Evolutionary conservation across 2,113 vertebrate species (phyloP).

Genomic region (Vireo altiloquus): DNA sequence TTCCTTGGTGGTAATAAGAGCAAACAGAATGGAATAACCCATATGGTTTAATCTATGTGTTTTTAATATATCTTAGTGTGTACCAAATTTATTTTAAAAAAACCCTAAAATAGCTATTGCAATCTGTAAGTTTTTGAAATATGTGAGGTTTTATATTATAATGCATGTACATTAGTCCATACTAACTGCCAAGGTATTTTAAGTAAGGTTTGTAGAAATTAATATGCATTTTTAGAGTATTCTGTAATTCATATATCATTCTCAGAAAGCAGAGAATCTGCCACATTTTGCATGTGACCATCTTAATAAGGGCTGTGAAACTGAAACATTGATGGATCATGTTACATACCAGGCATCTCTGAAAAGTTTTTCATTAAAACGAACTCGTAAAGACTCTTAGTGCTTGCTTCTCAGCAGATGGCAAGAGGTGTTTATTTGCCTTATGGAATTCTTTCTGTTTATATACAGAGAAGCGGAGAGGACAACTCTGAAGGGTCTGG

Average conservation of each 20-base stretch:
- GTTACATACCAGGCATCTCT: neutral
- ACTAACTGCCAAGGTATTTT: neutral
- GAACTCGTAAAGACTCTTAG: slow-evolving; percentile 20
- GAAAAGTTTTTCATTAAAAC: slow-evolving; percentile 55
- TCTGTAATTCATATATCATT: neutral
- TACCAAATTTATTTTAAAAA: slow-evolving; percentile 47
- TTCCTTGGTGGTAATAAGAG: neutral
- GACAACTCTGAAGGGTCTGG: neutral
- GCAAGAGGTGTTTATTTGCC: slow-evolving; percentile 58
- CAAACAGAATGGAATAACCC: neutral
- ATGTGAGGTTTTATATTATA: neutral
- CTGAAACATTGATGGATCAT: neutral
- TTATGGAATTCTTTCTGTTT: slow-evolving; percentile 38
- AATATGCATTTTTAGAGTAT: neutral
- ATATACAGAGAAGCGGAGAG: neutral
- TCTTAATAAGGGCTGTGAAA: neutral
- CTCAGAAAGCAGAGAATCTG: neutral
- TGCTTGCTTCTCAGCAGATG: slow-evolving; percentile 34
- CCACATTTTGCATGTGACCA: neutral
- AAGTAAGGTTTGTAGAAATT: slow-evolving; percentile 16
- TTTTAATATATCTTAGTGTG: slow-evolving; percentile 47
- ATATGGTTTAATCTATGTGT: neutral
- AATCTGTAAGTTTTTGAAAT: slow-evolving; percentile 5
- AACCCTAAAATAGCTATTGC: neutral
- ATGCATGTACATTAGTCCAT: neutral